phyloP scores from a whole-genome alignment of 2,888 invertebrate species.

The Tiliacea aurago region DNA sequence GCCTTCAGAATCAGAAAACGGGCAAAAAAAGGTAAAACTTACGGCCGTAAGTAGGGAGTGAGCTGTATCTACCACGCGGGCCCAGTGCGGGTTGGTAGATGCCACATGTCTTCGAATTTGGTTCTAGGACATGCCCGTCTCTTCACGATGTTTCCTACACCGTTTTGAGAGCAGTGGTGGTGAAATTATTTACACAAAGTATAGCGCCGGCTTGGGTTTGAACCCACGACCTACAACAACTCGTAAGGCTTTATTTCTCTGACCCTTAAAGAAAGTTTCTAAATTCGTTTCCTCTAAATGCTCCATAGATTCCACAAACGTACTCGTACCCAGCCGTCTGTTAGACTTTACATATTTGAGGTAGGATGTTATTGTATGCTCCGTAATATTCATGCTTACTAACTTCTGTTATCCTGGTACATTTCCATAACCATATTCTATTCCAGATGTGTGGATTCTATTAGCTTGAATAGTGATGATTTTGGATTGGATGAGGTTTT shows the following conservation, averaged over 20 bases:
- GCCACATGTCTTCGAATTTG: too few relatives aligned
- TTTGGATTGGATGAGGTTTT: neutral
- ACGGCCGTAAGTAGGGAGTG: too few relatives aligned
- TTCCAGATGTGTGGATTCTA: neutral
- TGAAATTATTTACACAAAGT: too few relatives aligned
- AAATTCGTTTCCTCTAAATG: neutral
- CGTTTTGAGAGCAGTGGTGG: too few relatives aligned
- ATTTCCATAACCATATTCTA: conserved; percentile 4
- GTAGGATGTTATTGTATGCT: conserved; percentile 19
- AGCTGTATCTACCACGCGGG: too few relatives aligned
- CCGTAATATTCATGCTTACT: conserved; percentile 8
- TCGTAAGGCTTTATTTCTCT: neutral
- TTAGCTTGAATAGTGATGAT: neutral
- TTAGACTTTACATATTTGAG: conserved; percentile 13
- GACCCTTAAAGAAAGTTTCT: neutral
- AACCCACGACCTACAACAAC: too few relatives aligned
- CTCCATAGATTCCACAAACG: neutral
- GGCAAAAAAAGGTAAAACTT: too few relatives aligned
- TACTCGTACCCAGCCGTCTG: neutral
- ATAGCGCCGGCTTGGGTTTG: too few relatives aligned
- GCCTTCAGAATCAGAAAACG: too few relatives aligned
- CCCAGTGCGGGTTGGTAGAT: too few relatives aligned
- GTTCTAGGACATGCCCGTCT: too few relatives aligned
- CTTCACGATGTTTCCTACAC: too few relatives aligned
- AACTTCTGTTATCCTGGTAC: conserved; percentile 15